Conservation (phyloP, 30 jellyfish, hydroid and myxozoan genomes). For the Hydractinia echinata region DNA sequence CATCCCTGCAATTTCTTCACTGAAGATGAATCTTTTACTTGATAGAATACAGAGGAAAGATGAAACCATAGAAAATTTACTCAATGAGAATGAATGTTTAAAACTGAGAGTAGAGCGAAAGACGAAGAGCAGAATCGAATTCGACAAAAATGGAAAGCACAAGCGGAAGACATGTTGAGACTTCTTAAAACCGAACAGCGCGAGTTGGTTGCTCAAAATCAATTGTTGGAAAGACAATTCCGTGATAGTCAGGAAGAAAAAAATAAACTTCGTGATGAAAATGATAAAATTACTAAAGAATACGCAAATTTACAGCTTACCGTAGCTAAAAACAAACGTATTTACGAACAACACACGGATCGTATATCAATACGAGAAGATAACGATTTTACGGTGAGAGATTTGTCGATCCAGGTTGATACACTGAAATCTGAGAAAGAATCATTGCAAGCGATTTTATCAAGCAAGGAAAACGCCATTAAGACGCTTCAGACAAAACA, state of each 20-base stretch:
- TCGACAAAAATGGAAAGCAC: conserved; percentile 3
- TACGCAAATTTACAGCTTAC: background rate
- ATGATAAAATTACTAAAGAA: background rate
- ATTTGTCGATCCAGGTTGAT: background rate
- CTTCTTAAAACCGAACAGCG: background rate
- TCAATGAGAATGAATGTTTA: background rate
- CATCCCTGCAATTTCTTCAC: background rate
- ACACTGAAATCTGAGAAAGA: background rate
- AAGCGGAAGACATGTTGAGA: conserved; percentile 14
- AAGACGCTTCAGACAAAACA: background rate
- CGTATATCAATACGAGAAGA: too few species aligned
- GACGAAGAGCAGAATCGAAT: conserved; percentile 22
- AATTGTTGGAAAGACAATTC: conserved; percentile 5
- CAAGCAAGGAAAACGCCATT: background rate
- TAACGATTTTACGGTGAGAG: too few species aligned
- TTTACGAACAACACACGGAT: background rate
- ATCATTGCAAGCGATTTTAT: background rate
- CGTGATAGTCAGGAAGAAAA: background rate
- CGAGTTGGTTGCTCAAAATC: conserved; percentile 9
- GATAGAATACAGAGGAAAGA: background rate
- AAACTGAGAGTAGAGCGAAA: background rate
- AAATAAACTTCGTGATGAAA: background rate
- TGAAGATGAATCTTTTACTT: background rate
- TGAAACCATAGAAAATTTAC: background rate
- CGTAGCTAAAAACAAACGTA: background rate